These are phyloP conservation scores for Saturnia pavonia DNA, from an alignment of 2,888 invertebrate species.

Conservation along the genomic window DNA sequence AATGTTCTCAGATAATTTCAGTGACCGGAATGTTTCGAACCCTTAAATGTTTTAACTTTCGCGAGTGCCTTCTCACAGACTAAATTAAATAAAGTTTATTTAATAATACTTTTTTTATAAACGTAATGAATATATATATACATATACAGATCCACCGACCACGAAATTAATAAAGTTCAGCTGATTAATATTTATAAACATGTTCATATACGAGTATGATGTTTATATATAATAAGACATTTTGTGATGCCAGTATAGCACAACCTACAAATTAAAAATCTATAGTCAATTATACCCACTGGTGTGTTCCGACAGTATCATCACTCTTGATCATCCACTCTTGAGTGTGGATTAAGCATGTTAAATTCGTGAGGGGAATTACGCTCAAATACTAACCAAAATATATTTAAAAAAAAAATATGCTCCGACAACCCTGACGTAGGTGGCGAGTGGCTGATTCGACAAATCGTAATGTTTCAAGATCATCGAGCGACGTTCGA, in stretches of 20 bases:
- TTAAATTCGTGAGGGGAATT: background rate
- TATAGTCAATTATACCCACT: no score
- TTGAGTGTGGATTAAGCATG: no score
- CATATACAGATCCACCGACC: no score
- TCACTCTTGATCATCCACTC: no score
- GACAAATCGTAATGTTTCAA: conserved; percentile 66
- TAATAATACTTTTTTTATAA: background rate
- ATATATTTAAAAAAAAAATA: background rate
- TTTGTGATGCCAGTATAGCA: no score
- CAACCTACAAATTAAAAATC: no score
- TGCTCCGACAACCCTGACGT: conserved; percentile 10
- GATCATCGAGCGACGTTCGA: conserved; percentile 45
- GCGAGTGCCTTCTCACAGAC: background rate
- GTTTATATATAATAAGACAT: no score
- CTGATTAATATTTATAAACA: no score
- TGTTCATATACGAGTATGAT: no score
- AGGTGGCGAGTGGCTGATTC: conserved; percentile 56
- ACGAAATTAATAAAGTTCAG: no score
- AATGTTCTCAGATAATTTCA: no score
- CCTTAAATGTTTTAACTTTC: background rate
- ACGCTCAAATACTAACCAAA: background rate
- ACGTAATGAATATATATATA: background rate
- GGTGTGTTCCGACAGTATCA: no score
- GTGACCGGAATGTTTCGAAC: background rate
- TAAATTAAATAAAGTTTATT: background rate